Percentiles rank a stretch among this genome's conserved stretches.
These are phyloP conservation scores for Platichthys flesus DNA, from an alignment of 2,113 vertebrate genomes.

Conservation along the genomic window DNA sequence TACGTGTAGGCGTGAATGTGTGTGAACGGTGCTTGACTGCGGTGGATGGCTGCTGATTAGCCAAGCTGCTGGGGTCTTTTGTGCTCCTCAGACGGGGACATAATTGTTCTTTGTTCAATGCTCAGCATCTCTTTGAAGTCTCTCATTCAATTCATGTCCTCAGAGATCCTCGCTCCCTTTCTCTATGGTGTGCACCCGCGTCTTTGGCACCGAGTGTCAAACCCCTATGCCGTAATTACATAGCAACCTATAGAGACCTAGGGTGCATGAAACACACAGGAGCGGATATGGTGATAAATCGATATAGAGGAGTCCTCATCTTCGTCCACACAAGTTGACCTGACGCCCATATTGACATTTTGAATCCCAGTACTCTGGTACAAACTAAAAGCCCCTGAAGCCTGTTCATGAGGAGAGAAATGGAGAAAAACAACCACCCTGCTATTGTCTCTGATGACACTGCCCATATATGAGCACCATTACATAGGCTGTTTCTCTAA, in stretches of 20 bases:
- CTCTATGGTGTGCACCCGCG: conserved; percentile 37
- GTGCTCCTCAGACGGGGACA: conserved; percentile 72
- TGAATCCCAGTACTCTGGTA: conserved; percentile 26
- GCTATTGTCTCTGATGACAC: background rate
- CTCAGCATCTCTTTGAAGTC: conserved; percentile 77
- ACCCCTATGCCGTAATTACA: conserved; percentile 58
- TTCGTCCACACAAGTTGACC: conserved; percentile 3
- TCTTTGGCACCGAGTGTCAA: conserved; percentile 33
- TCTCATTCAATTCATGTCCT: conserved; percentile 74
- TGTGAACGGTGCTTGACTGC: conserved; percentile 67
- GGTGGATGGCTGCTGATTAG: conserved; percentile 75
- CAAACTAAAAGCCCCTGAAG: conserved; percentile 10
- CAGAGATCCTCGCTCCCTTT: conserved; percentile 50
- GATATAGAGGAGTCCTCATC: conserved; percentile 4
- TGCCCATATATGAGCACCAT: conserved; percentile 17
- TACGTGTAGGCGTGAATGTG: conserved; percentile 28
- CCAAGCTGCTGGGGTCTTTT: conserved; percentile 70
- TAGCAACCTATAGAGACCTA: conserved; percentile 42
- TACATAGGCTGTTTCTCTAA: conserved; percentile 1
- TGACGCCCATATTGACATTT: conserved; percentile 15
- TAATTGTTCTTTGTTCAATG: conserved; percentile 77
- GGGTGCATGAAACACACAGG: conserved; percentile 1
- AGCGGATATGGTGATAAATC: background rate
- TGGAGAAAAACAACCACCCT: conserved; percentile 8
- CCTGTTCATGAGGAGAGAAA: background rate